Conservation (phyloP, 2,888 invertebrate species). For the Gibbula magus region DNA sequence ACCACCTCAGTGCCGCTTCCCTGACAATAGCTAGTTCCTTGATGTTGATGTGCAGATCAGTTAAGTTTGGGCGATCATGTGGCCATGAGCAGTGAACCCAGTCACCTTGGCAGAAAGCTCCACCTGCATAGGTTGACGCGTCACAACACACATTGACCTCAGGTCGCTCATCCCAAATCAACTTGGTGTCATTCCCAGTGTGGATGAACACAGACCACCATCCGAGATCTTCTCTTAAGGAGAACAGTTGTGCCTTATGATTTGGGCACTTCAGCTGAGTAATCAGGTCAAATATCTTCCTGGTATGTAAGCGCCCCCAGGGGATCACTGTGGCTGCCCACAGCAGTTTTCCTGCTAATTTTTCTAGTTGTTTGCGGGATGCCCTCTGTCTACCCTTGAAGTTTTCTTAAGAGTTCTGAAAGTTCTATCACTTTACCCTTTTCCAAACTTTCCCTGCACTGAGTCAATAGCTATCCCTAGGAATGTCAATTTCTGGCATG, state of each 20-base stretch:
- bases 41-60: background rate
- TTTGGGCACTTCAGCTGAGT: background rate
- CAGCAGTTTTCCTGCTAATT: conserved; percentile 27
- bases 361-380: conserved; percentile 21
- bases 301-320: conserved; percentile 25
- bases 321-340: conserved; percentile 18
- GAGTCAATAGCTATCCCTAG: conserved; percentile 14
- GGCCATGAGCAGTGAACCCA: conserved; percentile 17
- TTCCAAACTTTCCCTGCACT: background rate
- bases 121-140: too few species aligned
- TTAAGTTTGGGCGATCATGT: background rate
- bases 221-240: too few species aligned
- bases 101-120: conserved; percentile 26
- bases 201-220: too few species aligned
- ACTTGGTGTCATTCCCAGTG: conserved; percentile 20
- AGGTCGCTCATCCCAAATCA: conserved; percentile 6
- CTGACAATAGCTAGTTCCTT: conserved; percentile 20
- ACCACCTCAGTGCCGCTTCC: background rate
- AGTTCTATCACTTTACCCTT: background rate
- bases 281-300: conserved; percentile 9
- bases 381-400: background rate
- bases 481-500: conserved; percentile 7
- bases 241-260: background rate
- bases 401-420: background rate
- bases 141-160: conserved; percentile 25